Evolutionary conservation across 2,113 vertebrate species (phyloP), one percentile per base, ranked within the genome.

Genomic region (Gymnogyps californianus): DNA sequence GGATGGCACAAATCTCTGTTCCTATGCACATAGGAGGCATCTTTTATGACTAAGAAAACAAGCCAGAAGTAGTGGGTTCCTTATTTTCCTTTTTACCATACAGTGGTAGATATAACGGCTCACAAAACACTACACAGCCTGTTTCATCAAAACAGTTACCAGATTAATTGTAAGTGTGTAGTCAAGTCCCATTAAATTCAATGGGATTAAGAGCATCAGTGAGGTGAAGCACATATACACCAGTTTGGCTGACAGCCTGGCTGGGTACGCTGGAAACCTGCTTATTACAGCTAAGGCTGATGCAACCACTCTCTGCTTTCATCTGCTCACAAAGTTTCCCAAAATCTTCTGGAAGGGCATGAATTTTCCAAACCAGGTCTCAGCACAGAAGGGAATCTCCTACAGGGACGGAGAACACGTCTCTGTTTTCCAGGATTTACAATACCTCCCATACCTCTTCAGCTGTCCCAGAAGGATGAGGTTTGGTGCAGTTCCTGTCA

Each of bases 391-490:
- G 26, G 38, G 25, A 44, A 61, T 92, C 82, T 79, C 89, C 69
- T 47, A 15, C 34, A 62, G 66, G 65, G 62, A 76, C 32, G 52
- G 11, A 59, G 44, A 84, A n/a, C 4, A 10, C 1, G 2, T 40
- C 29, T 71, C n/a, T 57, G 12, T 54, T 70, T 34, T 54, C 58
- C 75, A 87, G 91, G 71, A 70, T 70, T 66, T 19, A n/a, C 18
- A 32, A 3, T 21, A 44, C 20, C 58, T 87, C 65, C 58, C 80
- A 36, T 97, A 98, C 99, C 98, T 99, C 96, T 99, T 99, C 59
- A 99, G 98, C 96, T 99, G 99, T 83, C 99, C 99, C 15, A 99
- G 98, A 42, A 99, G 98, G 97, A 99, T 99, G 95, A 99, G 99
- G 97, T 99, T 99, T 44, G 99, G 99, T 5, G 99, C 98, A 0